Evolutionary conservation across 2,113 vertebrate species (phyloP).

Genomic region (Hippoglossus stenolepis): DNA sequence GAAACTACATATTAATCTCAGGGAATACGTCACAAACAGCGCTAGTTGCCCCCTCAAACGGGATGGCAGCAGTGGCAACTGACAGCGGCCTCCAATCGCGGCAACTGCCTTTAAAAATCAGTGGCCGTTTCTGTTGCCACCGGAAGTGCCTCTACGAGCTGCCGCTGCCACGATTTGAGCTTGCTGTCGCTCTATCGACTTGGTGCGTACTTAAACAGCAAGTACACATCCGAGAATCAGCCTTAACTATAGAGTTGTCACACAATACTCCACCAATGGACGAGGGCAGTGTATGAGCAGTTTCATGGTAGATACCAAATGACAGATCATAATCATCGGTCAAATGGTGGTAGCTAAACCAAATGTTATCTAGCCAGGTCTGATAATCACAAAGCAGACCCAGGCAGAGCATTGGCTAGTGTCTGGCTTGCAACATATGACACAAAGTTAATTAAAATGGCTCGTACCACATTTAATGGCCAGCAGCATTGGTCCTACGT

Average conservation of each 20-base stretch:
- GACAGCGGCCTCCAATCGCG: too few species aligned
- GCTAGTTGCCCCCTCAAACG: too few species aligned
- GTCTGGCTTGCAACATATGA: slow-evolving; percentile 52
- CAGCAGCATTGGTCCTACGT: neutral
- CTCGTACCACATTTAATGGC: neutral
- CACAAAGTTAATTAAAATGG: slow-evolving; percentile 58
- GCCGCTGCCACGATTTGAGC: too few species aligned
- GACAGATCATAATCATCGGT: neutral
- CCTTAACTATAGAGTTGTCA: neutral
- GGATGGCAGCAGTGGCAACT: too few species aligned
- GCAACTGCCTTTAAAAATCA: too few species aligned
- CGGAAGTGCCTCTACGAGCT: too few species aligned
- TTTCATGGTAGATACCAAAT: neutral
- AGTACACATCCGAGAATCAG: neutral
- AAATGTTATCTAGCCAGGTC: slow-evolving; percentile 15
- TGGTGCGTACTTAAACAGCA: too few species aligned
- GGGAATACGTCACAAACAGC: too few species aligned
- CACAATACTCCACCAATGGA: neutral
- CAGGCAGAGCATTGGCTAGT: slow-evolving; percentile 29
- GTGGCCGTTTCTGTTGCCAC: too few species aligned
- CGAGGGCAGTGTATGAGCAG: neutral
- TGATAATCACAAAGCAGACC: slow-evolving; percentile 56
- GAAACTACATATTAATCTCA: too few species aligned
- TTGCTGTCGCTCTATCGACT: neutral
- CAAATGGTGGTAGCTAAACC: neutral